Evolutionary conservation across 2,113 vertebrate genomes (phyloP).

Genomic region (Pterocles burchelli): DNA sequence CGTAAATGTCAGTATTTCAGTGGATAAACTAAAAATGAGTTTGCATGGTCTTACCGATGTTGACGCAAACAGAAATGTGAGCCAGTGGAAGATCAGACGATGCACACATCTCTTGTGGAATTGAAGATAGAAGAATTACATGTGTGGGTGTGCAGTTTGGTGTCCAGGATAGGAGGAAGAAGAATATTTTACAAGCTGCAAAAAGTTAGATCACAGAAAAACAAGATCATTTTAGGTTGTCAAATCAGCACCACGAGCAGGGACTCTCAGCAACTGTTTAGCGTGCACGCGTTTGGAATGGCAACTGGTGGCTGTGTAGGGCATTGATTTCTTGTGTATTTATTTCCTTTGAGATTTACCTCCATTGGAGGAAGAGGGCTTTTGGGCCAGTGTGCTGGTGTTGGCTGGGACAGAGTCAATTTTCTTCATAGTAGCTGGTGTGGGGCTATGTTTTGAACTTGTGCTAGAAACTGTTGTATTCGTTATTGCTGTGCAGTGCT

Average conservation of each 20-base stretch:
- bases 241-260: neutral
- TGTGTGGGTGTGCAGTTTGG: neutral
- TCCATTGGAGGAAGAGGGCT: neutral
- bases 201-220: neutral
- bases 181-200: neutral
- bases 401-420: too few relatives aligned
- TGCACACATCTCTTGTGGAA: neutral
- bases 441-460: too few relatives aligned
- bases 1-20: neutral
- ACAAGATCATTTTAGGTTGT: neutral
- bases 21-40: neutral
- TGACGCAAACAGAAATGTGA: neutral
- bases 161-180: neutral
- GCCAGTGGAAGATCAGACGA: neutral
- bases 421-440: too few relatives aligned
- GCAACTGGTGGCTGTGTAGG: neutral
- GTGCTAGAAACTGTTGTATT: too few relatives aligned
- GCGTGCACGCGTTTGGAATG: neutral
- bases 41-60: neutral
- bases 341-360: neutral
- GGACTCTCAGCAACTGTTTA: neutral
- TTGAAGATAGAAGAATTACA: neutral
- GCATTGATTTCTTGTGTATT: neutral
- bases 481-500: too few relatives aligned
- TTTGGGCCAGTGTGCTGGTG: too few relatives aligned